Percentiles rank a stretch among this genome's conserved stretches.
These are phyloP conservation scores for Ornithoptera priamus DNA, from an alignment of 2,888 invertebrate species.

Conservation along the genomic window DNA sequence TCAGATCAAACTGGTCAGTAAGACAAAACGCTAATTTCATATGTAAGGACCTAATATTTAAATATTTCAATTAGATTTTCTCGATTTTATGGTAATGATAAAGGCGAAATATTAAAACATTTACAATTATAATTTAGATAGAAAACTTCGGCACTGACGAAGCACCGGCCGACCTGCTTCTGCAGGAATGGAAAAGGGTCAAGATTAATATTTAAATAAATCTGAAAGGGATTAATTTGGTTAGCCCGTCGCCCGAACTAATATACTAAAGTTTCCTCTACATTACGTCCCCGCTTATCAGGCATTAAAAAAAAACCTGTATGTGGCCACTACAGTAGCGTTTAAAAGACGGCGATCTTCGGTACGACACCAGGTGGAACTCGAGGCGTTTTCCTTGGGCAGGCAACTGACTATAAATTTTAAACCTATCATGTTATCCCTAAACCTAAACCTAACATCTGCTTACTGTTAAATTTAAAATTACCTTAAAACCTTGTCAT, in stretches of 20 bases:
- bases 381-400: too few species aligned
- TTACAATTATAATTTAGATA: neutral
- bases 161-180: neutral
- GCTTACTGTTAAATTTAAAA: neutral
- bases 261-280: neutral
- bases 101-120: neutral
- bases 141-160: neutral
- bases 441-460: neutral
- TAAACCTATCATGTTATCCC: too few species aligned
- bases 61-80: neutral
- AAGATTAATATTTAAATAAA: constrained; percentile 1
- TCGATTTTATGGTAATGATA: neutral
- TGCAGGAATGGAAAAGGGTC: neutral
- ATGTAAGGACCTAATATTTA: neutral
- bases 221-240: neutral
- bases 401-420: too few species aligned
- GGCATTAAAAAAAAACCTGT: too few species aligned
- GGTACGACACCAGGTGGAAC: too few species aligned
- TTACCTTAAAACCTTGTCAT: neutral
- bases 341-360: too few species aligned
- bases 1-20: too few species aligned
- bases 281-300: too few species aligned
- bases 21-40: too few species aligned
- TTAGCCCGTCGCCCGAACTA: neutral
- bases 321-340: too few species aligned